A percentile compares a stretch with the other conserved stretches of the same genome.
phyloP scores from a whole-genome alignment of 2,888 invertebrate genomes.

The Acutogordius australiensis region DNA sequence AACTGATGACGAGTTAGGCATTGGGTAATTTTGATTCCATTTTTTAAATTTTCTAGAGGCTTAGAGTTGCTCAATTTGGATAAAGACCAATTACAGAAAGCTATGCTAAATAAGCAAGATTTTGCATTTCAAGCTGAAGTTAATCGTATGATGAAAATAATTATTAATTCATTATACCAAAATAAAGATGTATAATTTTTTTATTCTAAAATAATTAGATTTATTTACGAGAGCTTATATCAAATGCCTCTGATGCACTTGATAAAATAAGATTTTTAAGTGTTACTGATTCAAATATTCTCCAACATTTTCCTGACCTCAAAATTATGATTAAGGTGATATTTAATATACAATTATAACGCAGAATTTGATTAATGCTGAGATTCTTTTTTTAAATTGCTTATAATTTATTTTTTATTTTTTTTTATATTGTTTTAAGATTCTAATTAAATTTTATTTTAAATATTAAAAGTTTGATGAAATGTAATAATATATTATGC shows the following conservation, averaged over 20 bases:
- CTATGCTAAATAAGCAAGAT: conserved; percentile 39
- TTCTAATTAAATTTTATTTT: no score
- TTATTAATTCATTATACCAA: conserved; percentile 90
- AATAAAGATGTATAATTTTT: conserved; percentile 53
- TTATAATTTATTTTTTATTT: conserved; percentile 10
- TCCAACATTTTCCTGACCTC: conserved; percentile 49
- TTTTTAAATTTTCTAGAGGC: no score
- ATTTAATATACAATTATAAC: conserved; percentile 3
- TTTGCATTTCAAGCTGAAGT: conserved; percentile 75
- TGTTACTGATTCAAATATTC: conserved; percentile 48
- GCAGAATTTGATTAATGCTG: not conserved
- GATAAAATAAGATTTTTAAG: conserved; percentile 84
- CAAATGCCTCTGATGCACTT: conserved; percentile 90
- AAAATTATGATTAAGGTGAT: conserved; percentile 48
- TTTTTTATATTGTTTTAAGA: not conserved
- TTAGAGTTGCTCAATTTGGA: no score
- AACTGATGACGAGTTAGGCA: no score
- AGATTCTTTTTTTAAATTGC: not conserved
- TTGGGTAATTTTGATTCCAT: no score
- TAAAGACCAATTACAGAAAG: no score
- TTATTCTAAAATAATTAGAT: conserved; percentile 33
- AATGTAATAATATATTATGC: no score
- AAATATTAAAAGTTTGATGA: no score
- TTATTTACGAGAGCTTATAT: conserved; percentile 81
- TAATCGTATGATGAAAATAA: conserved; percentile 98